These are phyloP conservation scores for Ormyrus thymus DNA, from an alignment of 2,888 invertebrate species.

Conservation along the genomic window DNA sequence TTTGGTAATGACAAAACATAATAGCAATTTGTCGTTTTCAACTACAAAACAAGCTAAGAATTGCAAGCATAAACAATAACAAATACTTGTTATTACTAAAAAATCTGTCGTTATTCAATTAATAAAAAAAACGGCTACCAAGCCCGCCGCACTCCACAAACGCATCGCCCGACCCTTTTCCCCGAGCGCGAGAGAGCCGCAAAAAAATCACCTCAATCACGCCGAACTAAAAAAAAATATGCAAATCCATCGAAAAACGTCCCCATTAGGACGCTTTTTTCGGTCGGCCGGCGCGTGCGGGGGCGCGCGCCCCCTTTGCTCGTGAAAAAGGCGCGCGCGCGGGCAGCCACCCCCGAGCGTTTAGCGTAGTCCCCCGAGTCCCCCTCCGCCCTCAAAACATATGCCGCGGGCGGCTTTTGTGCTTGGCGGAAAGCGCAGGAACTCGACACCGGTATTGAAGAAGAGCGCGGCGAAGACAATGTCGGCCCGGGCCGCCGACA, in stretches of 20 bases:
- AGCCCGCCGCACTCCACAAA: too few species aligned
- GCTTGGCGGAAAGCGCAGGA: background rate
- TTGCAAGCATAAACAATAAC: too few species aligned
- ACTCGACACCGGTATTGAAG: too few species aligned
- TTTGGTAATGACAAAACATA: too few species aligned
- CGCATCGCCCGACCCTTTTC: background rate
- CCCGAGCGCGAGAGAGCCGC: background rate
- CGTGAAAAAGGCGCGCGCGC: constrained; percentile 14
- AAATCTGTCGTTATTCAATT: too few species aligned
- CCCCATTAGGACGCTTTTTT: constrained; percentile 13
- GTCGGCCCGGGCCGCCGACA: too few species aligned
- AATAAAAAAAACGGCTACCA: too few species aligned
- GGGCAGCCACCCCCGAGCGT: constrained; percentile 44
- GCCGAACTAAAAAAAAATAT: constrained; percentile 32
- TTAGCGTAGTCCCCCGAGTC: constrained; percentile 37
- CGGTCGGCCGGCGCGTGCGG: constrained; percentile 1
- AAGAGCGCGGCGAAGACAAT: too few species aligned
- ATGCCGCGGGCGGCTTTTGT: constrained; percentile 20
- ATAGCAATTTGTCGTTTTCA: too few species aligned
- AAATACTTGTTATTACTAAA: too few species aligned
- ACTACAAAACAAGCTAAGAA: too few species aligned
- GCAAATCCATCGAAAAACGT: constrained; percentile 30
- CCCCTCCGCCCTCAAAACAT: constrained; percentile 34
- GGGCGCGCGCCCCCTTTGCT: constrained; percentile 25
- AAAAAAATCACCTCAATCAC: background rate